Evolutionary conservation across 2,113 vertebrate genomes (phyloP).

Genomic region (Bubo bubo): DNA sequence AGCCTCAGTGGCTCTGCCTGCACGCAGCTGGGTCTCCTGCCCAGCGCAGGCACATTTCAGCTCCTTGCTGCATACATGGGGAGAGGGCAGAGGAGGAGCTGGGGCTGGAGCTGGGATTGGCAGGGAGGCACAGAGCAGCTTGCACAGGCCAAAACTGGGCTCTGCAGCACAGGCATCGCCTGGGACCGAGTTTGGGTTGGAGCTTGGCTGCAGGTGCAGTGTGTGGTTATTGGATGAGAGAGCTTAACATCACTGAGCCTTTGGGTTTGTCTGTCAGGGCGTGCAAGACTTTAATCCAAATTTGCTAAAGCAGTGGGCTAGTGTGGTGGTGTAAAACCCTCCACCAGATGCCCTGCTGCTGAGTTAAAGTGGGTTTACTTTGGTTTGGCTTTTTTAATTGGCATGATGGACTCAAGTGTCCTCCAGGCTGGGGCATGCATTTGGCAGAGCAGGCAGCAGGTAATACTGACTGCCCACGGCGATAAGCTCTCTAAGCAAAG

Average conservation of each 20-base stretch:
- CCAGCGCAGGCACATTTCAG: background rate
- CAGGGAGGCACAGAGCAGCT: background rate
- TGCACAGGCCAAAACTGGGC: background rate
- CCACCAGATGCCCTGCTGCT: background rate
- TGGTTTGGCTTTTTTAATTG: background rate
- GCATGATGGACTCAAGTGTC: background rate
- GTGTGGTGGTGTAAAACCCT: background rate
- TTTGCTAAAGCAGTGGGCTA: background rate
- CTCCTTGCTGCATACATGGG: fast-evolving
- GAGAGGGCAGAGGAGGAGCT: background rate
- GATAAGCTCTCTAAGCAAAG: background rate
- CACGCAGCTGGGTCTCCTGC: background rate
- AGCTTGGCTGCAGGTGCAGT: background rate
- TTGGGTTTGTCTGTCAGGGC: background rate
- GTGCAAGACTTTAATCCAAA: background rate
- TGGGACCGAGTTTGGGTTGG: background rate
- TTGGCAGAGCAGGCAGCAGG: background rate
- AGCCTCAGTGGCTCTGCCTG: background rate
- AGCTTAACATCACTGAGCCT: background rate
- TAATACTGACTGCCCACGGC: background rate
- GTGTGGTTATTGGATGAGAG: background rate
- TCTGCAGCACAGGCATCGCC: background rate
- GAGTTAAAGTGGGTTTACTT: background rate
- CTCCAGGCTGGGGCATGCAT: background rate
- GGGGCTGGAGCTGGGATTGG: background rate